Conservation (phyloP, 2,113 vertebrate species). For the Ciconia maguari region DNA sequence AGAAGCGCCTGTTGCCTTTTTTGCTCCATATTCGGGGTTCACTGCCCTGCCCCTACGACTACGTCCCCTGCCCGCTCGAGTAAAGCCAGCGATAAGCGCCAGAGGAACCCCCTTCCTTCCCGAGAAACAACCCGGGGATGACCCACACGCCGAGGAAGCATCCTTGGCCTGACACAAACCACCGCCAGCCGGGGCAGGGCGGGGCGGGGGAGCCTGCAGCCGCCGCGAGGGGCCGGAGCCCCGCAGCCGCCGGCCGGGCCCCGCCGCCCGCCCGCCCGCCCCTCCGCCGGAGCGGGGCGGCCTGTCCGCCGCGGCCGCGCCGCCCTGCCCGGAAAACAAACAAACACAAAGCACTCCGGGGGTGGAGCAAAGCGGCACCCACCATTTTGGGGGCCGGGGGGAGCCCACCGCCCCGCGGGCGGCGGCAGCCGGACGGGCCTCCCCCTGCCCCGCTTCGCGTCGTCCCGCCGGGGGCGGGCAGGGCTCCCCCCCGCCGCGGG, state of each 20-base stretch:
- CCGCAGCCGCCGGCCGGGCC: background rate
- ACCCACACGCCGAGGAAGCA: background rate
- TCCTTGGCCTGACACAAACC: fast-evolving
- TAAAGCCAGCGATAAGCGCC: fast-evolving
- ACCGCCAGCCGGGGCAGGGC: fast-evolving
- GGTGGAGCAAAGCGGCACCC: background rate
- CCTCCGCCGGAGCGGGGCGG: background rate
- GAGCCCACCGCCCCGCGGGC: background rate
- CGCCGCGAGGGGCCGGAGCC: background rate
- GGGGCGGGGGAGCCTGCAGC: fast-evolving
- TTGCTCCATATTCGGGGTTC: background rate
- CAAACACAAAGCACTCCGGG: background rate
- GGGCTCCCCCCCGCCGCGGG: background rate
- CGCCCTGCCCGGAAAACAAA: slow-evolving; percentile 44
- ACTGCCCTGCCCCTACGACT: background rate
- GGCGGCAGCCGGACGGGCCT: background rate
- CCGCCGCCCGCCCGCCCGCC: background rate
- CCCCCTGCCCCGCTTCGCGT: background rate
- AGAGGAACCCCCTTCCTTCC: no score
- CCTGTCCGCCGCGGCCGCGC: background rate
- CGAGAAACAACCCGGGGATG: fast-evolving
- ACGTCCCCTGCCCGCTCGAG: fast-evolving
- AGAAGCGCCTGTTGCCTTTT: background rate
- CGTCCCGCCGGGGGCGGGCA: background rate
- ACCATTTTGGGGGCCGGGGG: slow-evolving; percentile 1